phyloP scores from a whole-genome alignment of 2,888 invertebrate genomes.

The Drosophila stalkeri region DNA sequence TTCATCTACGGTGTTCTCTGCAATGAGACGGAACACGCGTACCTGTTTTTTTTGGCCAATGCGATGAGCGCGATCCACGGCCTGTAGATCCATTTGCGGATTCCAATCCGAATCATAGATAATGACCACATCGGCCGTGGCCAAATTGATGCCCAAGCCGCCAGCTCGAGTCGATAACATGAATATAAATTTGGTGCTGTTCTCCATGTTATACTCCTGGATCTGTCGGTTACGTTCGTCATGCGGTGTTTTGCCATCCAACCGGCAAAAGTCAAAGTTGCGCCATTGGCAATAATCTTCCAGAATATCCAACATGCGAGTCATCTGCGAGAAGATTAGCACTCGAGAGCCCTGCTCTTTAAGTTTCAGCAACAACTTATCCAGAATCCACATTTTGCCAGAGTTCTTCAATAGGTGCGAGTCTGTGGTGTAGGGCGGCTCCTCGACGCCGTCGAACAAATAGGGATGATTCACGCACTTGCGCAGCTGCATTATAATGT shows the following conservation, averaged over 20 bases:
- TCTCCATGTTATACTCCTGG: conserved; percentile 96
- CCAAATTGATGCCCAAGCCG: conserved; percentile 98
- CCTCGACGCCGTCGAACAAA: conserved; percentile 99
- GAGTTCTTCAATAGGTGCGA: conserved; percentile 97
- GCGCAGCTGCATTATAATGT: conserved; percentile 99
- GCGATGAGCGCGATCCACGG: conserved; percentile 99
- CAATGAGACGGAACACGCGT: conserved; percentile 96
- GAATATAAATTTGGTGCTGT: conserved; percentile 97
- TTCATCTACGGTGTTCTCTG: conserved; percentile 99
- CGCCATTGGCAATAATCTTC: conserved; percentile 98
- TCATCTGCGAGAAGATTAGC: conserved; percentile 98
- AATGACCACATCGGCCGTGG: conserved; percentile 99
- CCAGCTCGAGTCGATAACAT: conserved; percentile 99
- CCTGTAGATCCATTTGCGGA: conserved; percentile 97
- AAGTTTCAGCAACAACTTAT: conserved; percentile 96
- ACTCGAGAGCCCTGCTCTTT: conserved; percentile 96
- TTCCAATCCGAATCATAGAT: conserved; percentile 99
- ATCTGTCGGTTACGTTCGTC: conserved; percentile 98
- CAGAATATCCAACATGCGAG: conserved; percentile 96
- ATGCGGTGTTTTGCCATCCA: conserved; percentile 98
- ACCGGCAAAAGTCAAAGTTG: conserved; percentile 92
- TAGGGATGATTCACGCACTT: conserved; percentile 99
- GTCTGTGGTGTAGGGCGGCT: conserved; percentile 98
- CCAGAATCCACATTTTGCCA: conserved; percentile 97
- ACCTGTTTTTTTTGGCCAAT: conserved; percentile 99